These are phyloP conservation scores for Clitarchus hookeri DNA, from an alignment of 2,888 invertebrate genomes.

Conservation along the genomic window DNA sequence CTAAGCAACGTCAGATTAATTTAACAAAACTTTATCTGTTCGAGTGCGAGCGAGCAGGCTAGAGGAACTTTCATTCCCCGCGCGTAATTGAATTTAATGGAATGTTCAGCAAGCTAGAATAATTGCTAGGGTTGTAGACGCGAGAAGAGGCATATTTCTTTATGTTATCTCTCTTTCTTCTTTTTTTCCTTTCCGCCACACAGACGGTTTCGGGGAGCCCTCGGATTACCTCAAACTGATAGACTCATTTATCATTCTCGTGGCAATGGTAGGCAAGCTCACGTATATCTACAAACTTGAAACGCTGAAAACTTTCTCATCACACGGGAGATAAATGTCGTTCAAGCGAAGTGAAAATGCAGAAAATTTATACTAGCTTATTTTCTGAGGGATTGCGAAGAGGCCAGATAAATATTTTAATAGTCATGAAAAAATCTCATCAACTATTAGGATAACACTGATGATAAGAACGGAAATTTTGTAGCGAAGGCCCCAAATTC, in stretches of 20 bases:
- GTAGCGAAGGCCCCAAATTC: too few relatives aligned
- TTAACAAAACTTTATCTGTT: background rate
- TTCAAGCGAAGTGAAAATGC: too few relatives aligned
- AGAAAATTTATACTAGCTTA: too few relatives aligned
- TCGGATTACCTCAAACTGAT: background rate
- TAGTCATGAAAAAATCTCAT: too few relatives aligned
- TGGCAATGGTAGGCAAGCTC: too few relatives aligned
- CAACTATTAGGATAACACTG: too few relatives aligned
- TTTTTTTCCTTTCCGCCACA: background rate
- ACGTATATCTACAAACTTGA: too few relatives aligned
- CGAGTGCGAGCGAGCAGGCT: background rate
- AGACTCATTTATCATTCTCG: background rate
- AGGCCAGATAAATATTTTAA: too few relatives aligned
- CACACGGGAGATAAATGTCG: too few relatives aligned
- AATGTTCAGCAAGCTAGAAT: background rate
- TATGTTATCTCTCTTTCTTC: background rate
- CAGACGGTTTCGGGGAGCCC: background rate
- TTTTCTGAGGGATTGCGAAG: too few relatives aligned
- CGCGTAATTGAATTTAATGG: conserved; percentile 3
- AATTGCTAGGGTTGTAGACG: background rate
- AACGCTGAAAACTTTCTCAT: too few relatives aligned
- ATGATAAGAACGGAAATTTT: too few relatives aligned
- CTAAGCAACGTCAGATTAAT: conserved; percentile 1
- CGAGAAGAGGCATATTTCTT: background rate
- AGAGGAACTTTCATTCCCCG: background rate